phyloP scores from a whole-genome alignment of 1,140 invertebrate genomes.

The Panagrolaimus sp. region DNA sequence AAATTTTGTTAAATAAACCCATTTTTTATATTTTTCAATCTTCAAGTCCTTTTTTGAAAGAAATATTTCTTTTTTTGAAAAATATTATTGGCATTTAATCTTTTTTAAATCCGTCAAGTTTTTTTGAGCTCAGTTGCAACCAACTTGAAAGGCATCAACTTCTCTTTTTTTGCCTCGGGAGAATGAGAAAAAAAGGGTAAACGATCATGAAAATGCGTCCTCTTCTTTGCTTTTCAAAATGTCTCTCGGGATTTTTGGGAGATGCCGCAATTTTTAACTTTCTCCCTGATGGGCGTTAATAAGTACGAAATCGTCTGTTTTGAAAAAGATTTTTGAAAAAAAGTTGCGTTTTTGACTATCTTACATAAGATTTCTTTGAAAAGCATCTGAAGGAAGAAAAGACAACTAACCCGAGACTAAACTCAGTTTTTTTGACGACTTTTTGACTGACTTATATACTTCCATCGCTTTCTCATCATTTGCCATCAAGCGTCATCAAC shows the following conservation, averaged over 20 bases:
- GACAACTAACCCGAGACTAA: slow-evolving; percentile 8
- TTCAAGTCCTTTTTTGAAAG: too few species aligned
- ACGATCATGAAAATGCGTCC: not conserved
- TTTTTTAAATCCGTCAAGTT: slow-evolving; percentile 12
- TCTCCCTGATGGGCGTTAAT: slow-evolving; percentile 14
- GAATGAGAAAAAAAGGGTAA: not conserved
- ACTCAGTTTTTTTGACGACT: slow-evolving; percentile 15
- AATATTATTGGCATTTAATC: slow-evolving; percentile 16
- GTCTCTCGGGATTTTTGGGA: not conserved
- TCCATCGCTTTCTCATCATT: slow-evolving; percentile 6
- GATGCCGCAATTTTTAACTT: not conserved
- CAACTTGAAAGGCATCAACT: slow-evolving; percentile 1
- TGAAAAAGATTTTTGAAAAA: not conserved
- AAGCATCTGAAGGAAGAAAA: too few species aligned
- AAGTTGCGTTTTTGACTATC: not conserved
- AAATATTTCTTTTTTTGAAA: not conserved
- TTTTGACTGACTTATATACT: not conserved
- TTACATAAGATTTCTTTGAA: too few species aligned
- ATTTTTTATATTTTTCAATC: too few species aligned
- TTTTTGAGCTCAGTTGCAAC: not conserved
- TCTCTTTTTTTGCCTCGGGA: not conserved
- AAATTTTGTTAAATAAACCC: too few species aligned
- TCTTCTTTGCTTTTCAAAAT: not conserved
- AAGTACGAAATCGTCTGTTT: slow-evolving; percentile 2
- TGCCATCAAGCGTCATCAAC: slow-evolving; percentile 15